Base-by-base conservation (phyloP, 2,888 invertebrate genomes). In the Leptopilina myrica region DNA sequence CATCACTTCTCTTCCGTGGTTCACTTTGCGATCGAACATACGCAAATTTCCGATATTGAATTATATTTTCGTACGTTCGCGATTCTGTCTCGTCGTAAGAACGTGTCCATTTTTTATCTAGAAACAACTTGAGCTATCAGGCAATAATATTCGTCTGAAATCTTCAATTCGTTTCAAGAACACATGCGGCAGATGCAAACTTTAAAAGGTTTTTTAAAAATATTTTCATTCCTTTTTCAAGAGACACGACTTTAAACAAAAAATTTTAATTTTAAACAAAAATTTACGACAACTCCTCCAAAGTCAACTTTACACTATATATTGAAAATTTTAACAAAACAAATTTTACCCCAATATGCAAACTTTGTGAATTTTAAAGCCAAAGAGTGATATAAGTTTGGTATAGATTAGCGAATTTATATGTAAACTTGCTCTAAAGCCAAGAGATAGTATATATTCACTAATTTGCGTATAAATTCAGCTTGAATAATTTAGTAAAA, bases 21-120 rank as follows among this genome's bases (percentile, higher is more conserved):
- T 81, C 82, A 81, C 82, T 81, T 78, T 46, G 69, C 76, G 64
- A 79, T 43, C 78, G 76, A 64, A 67, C 11, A 14, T 20, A 62
- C 64, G 56, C 76, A 64, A 62, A 64, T 79, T 64, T 64, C 15
- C 79, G 79, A 78, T 46, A 67, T 12, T 49, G 46, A 5, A 67
- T 67, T 67, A 33, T 33, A 62, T 64, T 49, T 76, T 65, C 82
- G 80, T 66, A 77, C 66, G 78, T 67, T 14, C 40, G 73, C 33
- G 46, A 49, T 67, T 78, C 65, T 81, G 64, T 33, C 56, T 43
- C 76, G 75, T 75, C 81, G 79, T 76, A 75, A 46, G 77, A 64
- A 76, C 66, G 79, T 67, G 76, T 79, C 84, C 87, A 87, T 86
- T 80, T 79, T 79, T 59, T 77, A 76, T 80, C 81, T 80, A 78